Evolutionary conservation across 2,888 invertebrate genomes (phyloP).

Genomic region (Gymnosoma rotundatum): DNA sequence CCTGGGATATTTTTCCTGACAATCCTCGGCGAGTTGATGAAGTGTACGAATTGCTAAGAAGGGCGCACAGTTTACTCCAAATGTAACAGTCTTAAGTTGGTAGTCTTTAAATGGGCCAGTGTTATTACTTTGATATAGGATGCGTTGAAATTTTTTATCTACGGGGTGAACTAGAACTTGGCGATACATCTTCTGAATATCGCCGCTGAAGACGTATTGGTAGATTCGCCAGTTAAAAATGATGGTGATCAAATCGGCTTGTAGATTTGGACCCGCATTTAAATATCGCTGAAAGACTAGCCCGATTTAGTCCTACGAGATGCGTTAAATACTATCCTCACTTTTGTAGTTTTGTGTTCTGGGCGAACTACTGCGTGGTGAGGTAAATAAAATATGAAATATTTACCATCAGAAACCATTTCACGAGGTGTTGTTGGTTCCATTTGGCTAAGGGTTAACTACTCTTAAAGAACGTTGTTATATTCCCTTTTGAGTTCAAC

Average conservation of each 20-base stretch:
- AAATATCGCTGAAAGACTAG: constrained; percentile 52
- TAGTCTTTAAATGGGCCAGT: too few relatives aligned
- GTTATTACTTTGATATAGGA: too few relatives aligned
- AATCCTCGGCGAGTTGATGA: too few relatives aligned
- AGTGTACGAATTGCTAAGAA: too few relatives aligned
- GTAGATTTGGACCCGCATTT: constrained; percentile 60
- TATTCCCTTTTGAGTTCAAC: too few relatives aligned
- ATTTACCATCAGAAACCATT: constrained; percentile 21
- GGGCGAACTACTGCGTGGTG: constrained; percentile 52
- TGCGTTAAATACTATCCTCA: constrained; percentile 67
- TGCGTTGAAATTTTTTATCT: constrained; percentile 13
- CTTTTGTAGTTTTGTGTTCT: constrained; percentile 47
- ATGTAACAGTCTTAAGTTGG: too few relatives aligned
- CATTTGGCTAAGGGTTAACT: too few relatives aligned
- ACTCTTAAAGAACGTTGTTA: too few relatives aligned
- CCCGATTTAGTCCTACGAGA: too few relatives aligned
- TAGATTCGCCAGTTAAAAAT: constrained; percentile 53
- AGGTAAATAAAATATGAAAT: constrained; percentile 46
- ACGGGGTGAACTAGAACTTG: constrained; percentile 57
- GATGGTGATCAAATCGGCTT: constrained; percentile 52
- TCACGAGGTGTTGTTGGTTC: background rate
- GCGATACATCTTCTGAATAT: constrained; percentile 70
- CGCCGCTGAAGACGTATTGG: constrained; percentile 65
- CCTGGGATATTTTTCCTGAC: too few relatives aligned
- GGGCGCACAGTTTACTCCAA: too few relatives aligned